Conservation (phyloP, 2,113 vertebrate species). For the Natator depressus region DNA sequence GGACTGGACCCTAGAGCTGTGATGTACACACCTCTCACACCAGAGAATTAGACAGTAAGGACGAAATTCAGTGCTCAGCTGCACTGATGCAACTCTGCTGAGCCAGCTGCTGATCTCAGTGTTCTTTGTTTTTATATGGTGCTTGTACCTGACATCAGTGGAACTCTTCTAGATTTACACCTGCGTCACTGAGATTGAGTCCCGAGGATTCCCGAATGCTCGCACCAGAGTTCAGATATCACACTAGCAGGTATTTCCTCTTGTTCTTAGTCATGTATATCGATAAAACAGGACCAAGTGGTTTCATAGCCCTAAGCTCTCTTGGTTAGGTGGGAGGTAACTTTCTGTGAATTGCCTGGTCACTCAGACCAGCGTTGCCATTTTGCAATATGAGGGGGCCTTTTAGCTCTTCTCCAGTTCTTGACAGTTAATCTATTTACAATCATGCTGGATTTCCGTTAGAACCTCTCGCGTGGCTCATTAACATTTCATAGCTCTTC, state of each 20-base stretch:
- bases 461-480: background rate
- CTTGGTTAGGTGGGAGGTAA: background rate
- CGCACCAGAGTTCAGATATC: background rate
- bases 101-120: background rate
- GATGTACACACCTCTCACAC: too few relatives aligned
- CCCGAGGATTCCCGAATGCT: background rate
- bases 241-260: background rate
- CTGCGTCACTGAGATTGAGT: background rate
- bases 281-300: background rate
- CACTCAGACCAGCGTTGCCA: background rate
- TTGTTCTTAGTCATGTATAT: background rate
- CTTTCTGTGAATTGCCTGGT: background rate
- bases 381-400: background rate
- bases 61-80: background rate
- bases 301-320: background rate
- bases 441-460: background rate
- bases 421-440: background rate
- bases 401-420: background rate
- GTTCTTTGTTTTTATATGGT: background rate
- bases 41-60: background rate
- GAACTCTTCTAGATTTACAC: background rate
- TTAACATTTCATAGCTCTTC: background rate
- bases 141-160: background rate
- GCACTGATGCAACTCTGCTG: background rate
- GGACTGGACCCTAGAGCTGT: background rate